These are phyloP conservation scores for Poecilus cupreus DNA, from an alignment of 2,888 invertebrate genomes.

Conservation along the genomic window DNA sequence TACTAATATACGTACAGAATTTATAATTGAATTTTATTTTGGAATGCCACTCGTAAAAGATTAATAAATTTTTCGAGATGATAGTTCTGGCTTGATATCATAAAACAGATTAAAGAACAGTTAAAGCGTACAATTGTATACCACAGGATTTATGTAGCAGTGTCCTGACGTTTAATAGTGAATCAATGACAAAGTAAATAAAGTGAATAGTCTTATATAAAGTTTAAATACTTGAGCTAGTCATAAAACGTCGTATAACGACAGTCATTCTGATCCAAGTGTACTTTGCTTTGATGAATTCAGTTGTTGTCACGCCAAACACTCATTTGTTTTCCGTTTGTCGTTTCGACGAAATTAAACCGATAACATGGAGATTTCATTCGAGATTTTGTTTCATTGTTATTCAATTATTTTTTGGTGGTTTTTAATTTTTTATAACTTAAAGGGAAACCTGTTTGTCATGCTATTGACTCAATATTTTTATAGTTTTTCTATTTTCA, in stretches of 20 bases:
- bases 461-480: neutral
- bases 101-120: too few relatives aligned
- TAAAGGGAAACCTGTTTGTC: neutral
- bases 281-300: slow-evolving; percentile 13
- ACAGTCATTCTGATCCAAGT: slow-evolving; percentile 9
- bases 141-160: neutral
- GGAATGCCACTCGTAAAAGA: too few relatives aligned
- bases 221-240: neutral
- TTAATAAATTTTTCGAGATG: too few relatives aligned
- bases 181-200: slow-evolving; percentile 1
- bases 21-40: too few relatives aligned
- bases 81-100: too few relatives aligned
- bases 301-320: slow-evolving; percentile 41
- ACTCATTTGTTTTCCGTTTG: slow-evolving; percentile 45
- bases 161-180: neutral
- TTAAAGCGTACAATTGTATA: too few relatives aligned
- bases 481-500: too few relatives aligned
- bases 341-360: slow-evolving; percentile 38
- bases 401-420: slow-evolving; percentile 35
- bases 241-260: slow-evolving; percentile 5
- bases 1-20: too few relatives aligned
- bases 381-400: slow-evolving; percentile 32
- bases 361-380: slow-evolving; percentile 30
- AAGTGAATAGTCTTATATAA: slow-evolving; percentile 5
- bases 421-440: neutral